Percentiles rank a stretch among this genome's conserved stretches.
These are phyloP conservation scores for Cephus nigrinus DNA, from an alignment of 2,888 invertebrate genomes.

Conservation along the genomic window DNA sequence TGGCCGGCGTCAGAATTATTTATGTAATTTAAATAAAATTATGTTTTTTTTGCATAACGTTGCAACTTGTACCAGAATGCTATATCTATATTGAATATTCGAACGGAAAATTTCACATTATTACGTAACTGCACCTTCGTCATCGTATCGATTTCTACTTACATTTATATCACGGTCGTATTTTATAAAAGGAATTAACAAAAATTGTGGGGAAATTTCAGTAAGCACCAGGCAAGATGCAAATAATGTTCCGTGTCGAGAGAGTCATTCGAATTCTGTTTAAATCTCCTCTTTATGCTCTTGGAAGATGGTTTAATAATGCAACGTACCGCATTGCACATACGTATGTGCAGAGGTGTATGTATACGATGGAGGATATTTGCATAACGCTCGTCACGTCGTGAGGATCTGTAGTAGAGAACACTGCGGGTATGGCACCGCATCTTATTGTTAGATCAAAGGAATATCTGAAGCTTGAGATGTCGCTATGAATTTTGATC, in stretches of 20 bases:
- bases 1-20: no score
- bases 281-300: background rate
- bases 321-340: background rate
- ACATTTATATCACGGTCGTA: background rate
- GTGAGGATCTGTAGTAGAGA: background rate
- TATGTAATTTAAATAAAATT: no score
- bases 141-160: background rate
- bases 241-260: background rate
- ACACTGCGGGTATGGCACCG: background rate
- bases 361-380: background rate
- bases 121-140: background rate
- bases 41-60: no score
- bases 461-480: background rate
- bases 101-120: background rate
- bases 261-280: background rate
- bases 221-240: background rate
- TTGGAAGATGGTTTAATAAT: background rate
- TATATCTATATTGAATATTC: background rate
- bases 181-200: background rate
- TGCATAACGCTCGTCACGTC: slow-evolving; percentile 7
- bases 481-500: background rate
- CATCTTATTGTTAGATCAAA: background rate
- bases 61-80: background rate
- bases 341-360: background rate
- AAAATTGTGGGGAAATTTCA: background rate